Conservation (phyloP, 2,113 vertebrate species). For the human region DNA sequence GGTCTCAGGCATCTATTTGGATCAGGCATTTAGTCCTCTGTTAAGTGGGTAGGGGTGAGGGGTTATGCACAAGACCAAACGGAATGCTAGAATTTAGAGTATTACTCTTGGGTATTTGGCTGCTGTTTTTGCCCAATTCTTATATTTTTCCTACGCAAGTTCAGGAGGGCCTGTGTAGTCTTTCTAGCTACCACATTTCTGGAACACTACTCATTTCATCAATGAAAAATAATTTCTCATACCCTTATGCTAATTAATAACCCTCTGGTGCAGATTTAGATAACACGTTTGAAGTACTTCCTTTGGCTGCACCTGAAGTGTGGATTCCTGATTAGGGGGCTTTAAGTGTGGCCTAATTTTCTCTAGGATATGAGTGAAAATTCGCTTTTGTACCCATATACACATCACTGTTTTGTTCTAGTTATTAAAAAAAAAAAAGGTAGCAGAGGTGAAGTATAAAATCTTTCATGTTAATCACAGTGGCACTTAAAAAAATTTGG, state of each 20-base stretch:
- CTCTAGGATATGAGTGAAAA: background rate
- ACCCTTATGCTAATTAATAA: background rate
- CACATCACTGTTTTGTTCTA: background rate
- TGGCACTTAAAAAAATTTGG: background rate
- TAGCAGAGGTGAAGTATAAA: background rate
- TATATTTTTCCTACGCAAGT: background rate
- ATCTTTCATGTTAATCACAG: background rate
- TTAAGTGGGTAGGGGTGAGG: background rate
- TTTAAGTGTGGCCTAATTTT: background rate
- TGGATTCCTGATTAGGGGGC: background rate
- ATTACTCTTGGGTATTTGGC: background rate
- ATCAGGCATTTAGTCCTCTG: background rate
- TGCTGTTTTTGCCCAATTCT: background rate
- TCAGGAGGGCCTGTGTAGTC: background rate
- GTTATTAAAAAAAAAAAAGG: background rate
- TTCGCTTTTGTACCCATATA: background rate
- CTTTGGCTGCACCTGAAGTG: background rate
- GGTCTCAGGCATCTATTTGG: background rate
- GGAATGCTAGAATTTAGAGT: background rate
- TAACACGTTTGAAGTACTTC: constrained; percentile 34
- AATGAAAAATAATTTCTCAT: background rate
- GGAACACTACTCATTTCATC: background rate
- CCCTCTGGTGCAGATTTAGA: background rate
- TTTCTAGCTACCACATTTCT: background rate
- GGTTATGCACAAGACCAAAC: background rate